A percentile compares a stretch with the other conserved stretches of the same genome.
Conservation (phyloP, 53 echinoderm and acorn worm species). For the Temnopleurus reevesii region DNA sequence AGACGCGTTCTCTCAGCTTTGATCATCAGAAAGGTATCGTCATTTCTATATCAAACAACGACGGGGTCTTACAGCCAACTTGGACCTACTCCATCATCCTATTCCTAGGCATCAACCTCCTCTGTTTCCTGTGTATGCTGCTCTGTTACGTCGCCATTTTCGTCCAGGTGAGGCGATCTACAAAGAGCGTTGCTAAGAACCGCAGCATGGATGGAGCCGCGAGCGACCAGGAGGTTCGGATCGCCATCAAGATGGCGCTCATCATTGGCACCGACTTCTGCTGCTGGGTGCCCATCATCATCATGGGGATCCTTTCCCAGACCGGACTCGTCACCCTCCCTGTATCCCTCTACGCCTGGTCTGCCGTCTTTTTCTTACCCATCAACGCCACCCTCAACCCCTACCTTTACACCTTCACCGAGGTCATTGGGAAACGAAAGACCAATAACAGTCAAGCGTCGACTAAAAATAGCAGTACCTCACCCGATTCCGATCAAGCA, state of each 20-base stretch:
- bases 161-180: conserved; percentile 51
- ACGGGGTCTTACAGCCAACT: conserved; percentile 42
- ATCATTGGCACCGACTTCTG: neutral
- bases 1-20: conserved; percentile 20
- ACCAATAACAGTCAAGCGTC: too few relatives aligned
- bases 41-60: conserved; percentile 14
- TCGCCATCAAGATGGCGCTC: neutral
- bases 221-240: neutral
- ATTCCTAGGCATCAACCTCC: conserved; percentile 63
- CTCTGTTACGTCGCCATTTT: conserved; percentile 68
- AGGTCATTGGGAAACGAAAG: too few relatives aligned
- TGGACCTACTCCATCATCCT: conserved; percentile 71
- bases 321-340: neutral
- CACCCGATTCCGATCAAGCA: too few relatives aligned
- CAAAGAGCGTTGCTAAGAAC: too few relatives aligned
- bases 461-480: too few relatives aligned
- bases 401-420: neutral
- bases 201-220: too few relatives aligned
- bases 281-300: neutral
- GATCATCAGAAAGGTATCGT: neutral
- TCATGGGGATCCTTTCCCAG: neutral
- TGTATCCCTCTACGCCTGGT: neutral
- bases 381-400: neutral
- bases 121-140: conserved; percentile 58
- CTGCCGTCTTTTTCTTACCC: neutral